Base-by-base conservation (phyloP, 1,140 invertebrate genomes). In the Nephotettix cincticeps region DNA sequence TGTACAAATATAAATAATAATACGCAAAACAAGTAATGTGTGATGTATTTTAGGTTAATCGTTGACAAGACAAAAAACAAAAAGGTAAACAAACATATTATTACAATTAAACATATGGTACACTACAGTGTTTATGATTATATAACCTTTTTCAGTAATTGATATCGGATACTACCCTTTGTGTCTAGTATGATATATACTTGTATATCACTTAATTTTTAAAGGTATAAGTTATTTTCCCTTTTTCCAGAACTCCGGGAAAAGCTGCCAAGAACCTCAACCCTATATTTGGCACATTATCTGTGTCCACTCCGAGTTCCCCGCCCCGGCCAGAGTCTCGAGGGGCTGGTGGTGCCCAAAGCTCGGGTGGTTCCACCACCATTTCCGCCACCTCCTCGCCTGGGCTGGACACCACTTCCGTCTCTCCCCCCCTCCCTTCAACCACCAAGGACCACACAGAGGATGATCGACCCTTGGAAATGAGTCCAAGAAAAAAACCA, bases 301-400 rank as follows among this genome's bases (percentile, higher is more conserved):
- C 72, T 23, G 71, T 75, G 3, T 61, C 51, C 1, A 40, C 68
- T 4, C 68, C 71, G 0, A 51, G 58, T 6, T 74, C 77, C 75
- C 82, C 85, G 14, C 79, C 84, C 36, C 69, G 77, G 36, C 76
- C 78, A n/a, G 77, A 79, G 67, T 77, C 77, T 43, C 80, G 71
- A n/a, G 67, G 81, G 1, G 47, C 36, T 19, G 69, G 69, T 1
- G 69, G 79, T 27, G 80, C 81, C 11, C 79, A 77, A 14, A 81
- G 79, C 4, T 81, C 81, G 21, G 82, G 83, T 56, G 90, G 91
- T n/a, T 91, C 90, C 0, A 91, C 90, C 0, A 92, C 91, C 0
- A 87, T 92, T 0, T 92, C 90, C 0, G 90, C 90, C 0, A 91
- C 90, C n/a, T 91, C 90, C 0, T 91, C 89, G 36, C 90, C 90